These are phyloP conservation scores for Agrotis clavis DNA, from an alignment of 2,888 invertebrate genomes.

Conservation along the genomic window DNA sequence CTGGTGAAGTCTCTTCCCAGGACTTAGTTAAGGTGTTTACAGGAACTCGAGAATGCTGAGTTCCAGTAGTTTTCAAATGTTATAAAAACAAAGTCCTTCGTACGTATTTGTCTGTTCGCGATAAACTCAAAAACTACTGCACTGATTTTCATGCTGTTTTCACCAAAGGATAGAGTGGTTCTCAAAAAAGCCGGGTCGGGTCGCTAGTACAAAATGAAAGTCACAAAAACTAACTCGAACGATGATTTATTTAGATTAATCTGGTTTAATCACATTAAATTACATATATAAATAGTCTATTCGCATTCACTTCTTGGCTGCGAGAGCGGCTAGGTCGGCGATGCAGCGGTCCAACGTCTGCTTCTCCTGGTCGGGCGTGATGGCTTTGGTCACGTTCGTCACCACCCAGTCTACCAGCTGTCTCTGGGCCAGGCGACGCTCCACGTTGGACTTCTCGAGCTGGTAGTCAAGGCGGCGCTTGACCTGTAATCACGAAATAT, in stretches of 20 bases:
- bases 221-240: constrained; percentile 58
- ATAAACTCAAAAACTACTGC: too few species aligned
- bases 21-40: too few species aligned
- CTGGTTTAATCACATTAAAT: constrained; percentile 66
- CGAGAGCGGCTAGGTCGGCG: constrained; percentile 94
- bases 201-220: constrained; percentile 24
- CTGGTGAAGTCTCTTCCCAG: too few species aligned
- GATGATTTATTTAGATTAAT: constrained; percentile 67
- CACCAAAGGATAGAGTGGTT: too few species aligned
- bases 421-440: constrained; percentile 96
- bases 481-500: constrained; percentile 88
- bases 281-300: constrained; percentile 66
- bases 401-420: constrained; percentile 99
- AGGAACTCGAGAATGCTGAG: too few species aligned
- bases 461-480: constrained; percentile 98
- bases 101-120: too few species aligned
- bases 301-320: constrained; percentile 84
- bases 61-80: too few species aligned
- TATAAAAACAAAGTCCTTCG: too few species aligned
- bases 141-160: too few species aligned
- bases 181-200: too few species aligned
- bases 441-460: constrained; percentile 95
- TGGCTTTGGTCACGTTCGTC: constrained; percentile 95
- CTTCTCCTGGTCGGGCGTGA: constrained; percentile 98
- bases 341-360: constrained; percentile 97